phyloP scores from a whole-genome alignment of 2,888 invertebrate genomes.

The Dryocosmus kuriphilus region DNA sequence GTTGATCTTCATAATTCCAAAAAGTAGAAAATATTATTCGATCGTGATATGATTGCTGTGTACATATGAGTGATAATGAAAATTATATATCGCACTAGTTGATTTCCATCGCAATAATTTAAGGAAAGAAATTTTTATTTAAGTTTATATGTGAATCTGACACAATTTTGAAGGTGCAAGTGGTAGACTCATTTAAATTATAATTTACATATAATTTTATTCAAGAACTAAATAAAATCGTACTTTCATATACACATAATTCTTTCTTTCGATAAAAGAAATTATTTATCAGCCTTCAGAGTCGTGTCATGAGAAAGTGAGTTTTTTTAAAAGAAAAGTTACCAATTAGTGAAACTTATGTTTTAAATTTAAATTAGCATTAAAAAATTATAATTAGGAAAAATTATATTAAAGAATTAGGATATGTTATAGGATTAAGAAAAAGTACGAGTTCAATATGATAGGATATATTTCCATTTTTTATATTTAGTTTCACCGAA shows the following conservation, averaged over 20 bases:
- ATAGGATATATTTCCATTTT: neutral
- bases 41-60: slow-evolving; percentile 19
- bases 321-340: neutral
- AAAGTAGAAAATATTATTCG: slow-evolving; percentile 1
- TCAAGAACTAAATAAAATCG: neutral
- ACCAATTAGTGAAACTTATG: neutral
- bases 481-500: neutral
- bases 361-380: neutral
- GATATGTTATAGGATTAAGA: neutral
- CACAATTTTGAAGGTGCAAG: neutral
- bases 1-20: neutral
- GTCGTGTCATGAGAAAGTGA: slow-evolving; percentile 1
- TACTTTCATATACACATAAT: neutral
- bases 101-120: neutral
- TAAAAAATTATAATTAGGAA: neutral
- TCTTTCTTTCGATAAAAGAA: no score
- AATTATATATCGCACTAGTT: slow-evolving; percentile 4
- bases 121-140: neutral
- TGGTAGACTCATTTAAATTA: neutral
- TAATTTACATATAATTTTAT: neutral
- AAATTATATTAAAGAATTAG: neutral
- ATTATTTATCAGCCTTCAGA: neutral
- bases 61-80: neutral
- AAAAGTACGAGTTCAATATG: neutral
- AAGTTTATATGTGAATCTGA: neutral